Conservation (phyloP, 2,888 invertebrate species). For the Ormia ochracea region DNA sequence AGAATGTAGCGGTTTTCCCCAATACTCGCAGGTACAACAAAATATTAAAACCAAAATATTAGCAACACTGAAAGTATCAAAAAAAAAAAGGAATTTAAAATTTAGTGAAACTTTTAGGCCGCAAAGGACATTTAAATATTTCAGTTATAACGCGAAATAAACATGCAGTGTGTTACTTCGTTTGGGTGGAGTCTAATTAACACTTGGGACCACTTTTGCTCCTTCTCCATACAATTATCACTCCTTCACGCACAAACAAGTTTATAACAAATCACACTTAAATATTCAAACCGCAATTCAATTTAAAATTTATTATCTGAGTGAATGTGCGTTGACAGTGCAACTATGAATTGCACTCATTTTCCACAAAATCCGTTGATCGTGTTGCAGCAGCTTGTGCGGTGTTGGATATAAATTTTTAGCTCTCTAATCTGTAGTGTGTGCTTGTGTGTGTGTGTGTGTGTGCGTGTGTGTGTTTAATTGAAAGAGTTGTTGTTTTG, state of each 20-base stretch:
- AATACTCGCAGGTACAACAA: no score
- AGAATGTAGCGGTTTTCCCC: no score
- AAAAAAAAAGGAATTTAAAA: neutral
- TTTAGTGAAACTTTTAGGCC: neutral
- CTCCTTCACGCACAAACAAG: neutral
- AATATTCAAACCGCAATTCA: conserved; percentile 63
- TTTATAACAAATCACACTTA: neutral
- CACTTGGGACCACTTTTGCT: neutral
- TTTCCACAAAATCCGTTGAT: conserved; percentile 32
- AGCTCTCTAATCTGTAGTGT: neutral
- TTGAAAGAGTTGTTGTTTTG: neutral
- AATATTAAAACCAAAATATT: no score
- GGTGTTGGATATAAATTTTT: neutral
- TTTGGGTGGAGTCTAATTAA: neutral
- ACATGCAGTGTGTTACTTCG: neutral
- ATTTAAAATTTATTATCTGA: conserved; percentile 67
- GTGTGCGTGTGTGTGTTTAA: conserved; percentile 3
- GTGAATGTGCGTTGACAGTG: conserved; percentile 69
- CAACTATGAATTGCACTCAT: conserved; percentile 59
- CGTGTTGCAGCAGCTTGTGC: conserved; percentile 4
- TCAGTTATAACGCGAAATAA: neutral
- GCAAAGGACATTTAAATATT: neutral
- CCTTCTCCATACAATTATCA: neutral
- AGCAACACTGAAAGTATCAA: neutral
- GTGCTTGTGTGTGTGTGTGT: conserved; percentile 3